These are phyloP conservation scores for Malthinus flaveolus DNA, from an alignment of 2,888 invertebrate genomes.

Conservation along the genomic window DNA sequence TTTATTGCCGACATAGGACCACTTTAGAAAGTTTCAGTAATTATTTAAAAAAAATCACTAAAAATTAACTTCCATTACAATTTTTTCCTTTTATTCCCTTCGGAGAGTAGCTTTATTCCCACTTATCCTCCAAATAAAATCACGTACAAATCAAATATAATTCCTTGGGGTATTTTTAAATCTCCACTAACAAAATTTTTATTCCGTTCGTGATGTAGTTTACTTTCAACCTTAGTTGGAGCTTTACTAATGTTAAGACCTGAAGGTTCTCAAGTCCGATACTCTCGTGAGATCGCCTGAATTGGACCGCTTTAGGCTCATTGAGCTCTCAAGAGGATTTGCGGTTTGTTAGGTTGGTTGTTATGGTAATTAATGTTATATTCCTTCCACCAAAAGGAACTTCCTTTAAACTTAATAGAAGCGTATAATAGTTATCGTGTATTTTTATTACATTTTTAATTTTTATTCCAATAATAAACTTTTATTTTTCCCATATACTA, in stretches of 20 bases:
- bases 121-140: neutral
- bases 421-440: conserved; percentile 5
- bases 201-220: conserved; percentile 9
- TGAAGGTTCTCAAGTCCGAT: conserved; percentile 32
- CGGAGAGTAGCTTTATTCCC: no score
- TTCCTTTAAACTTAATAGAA: conserved; percentile 28
- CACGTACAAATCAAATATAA: neutral
- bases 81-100: no score
- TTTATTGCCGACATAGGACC: neutral
- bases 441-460: conserved; percentile 3
- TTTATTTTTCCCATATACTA: neutral
- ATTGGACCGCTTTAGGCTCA: conserved; percentile 31
- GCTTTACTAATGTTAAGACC: conserved; percentile 25
- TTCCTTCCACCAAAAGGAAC: conserved; percentile 34
- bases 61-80: no score
- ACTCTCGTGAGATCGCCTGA: conserved; percentile 38
- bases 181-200: conserved; percentile 5
- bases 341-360: conserved; percentile 38
- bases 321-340: conserved; percentile 35
- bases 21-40: no score
- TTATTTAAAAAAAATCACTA: no score
- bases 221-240: conserved; percentile 19
- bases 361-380: conserved; percentile 46
- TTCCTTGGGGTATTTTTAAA: conserved; percentile 1
- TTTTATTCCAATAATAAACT: neutral